Evolutionary conservation across 2,797 vertebrate species (phyloP).

Genomic region (Lepilemur ruficaudatus): DNA sequence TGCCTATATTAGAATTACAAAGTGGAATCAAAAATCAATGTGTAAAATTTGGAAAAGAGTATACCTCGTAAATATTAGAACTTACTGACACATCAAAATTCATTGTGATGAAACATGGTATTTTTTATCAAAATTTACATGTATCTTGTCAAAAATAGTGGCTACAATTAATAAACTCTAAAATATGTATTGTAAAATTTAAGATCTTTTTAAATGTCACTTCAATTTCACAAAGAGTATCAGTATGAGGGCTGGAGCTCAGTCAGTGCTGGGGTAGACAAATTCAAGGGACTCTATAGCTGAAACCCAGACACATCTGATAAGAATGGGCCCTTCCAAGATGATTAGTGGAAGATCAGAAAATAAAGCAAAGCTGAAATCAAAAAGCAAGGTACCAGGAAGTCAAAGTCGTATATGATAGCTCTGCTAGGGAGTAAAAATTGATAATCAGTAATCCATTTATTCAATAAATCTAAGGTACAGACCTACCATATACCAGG

Average conservation of each 20-base stretch:
- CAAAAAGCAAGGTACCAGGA: neutral
- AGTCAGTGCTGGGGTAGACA: neutral
- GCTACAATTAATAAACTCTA: neutral
- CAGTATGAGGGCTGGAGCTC: neutral
- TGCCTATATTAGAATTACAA: slow-evolving; percentile 45
- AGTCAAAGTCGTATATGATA: neutral
- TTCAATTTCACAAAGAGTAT: neutral
- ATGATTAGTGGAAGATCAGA: neutral
- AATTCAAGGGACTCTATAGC: neutral
- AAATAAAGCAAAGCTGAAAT: neutral
- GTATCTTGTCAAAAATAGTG: neutral
- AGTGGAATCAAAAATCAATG: slow-evolving; percentile 39
- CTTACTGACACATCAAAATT: slow-evolving; percentile 17
- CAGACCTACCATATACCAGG: neutral
- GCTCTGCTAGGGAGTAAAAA: neutral
- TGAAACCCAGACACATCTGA: neutral
- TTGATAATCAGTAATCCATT: neutral
- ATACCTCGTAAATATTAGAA: neutral
- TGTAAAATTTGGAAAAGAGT: slow-evolving; percentile 13
- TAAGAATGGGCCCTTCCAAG: neutral
- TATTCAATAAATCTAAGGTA: neutral
- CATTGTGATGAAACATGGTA: neutral
- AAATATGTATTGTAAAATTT: neutral
- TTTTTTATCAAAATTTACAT: neutral
- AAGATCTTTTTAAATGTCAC: neutral